Percentiles rank a stretch among this genome's conserved stretches.
Conservation (phyloP, 2,888 invertebrate species). For the Corbicula japonica region DNA sequence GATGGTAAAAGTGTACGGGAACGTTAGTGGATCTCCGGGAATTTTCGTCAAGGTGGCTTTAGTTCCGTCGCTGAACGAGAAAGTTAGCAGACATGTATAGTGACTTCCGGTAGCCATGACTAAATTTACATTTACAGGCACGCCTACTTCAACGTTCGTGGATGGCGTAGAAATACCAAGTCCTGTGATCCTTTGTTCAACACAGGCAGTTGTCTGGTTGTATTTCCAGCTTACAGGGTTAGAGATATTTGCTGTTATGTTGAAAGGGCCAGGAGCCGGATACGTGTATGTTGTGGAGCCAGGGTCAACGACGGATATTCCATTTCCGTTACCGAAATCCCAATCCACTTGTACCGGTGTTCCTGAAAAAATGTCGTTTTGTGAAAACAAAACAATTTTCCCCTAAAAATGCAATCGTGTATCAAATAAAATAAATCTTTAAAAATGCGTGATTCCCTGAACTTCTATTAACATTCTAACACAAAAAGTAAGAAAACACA, state of each 20-base stretch:
- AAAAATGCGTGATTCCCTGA: neutral
- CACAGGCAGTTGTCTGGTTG: constrained; percentile 73
- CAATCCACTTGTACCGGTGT: constrained; percentile 79
- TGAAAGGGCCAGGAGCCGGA: constrained; percentile 68
- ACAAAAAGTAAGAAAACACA: neutral
- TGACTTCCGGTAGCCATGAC: constrained; percentile 76
- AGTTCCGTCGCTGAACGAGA: constrained; percentile 63
- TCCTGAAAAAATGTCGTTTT: constrained; percentile 69
- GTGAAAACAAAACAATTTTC: neutral
- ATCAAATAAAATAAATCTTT: neutral
- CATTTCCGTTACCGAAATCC: constrained; percentile 81
- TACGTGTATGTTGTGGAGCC: constrained; percentile 60
- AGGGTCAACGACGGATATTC: neutral
- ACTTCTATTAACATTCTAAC: neutral
- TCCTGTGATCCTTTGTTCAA: constrained; percentile 73
- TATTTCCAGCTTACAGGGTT: constrained; percentile 75
- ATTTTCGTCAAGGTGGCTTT: constrained; percentile 20
- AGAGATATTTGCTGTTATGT: constrained; percentile 73
- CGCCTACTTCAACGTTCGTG: constrained; percentile 42
- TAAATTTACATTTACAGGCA: constrained; percentile 52
- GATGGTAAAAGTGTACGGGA: constrained; percentile 63
- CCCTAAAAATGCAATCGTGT: neutral
- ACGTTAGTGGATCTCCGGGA: constrained; percentile 26
- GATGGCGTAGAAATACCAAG: constrained; percentile 54
- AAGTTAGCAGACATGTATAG: constrained; percentile 75